A percentile compares a stretch with the other conserved stretches of the same genome.
Conservation (phyloP, 1,140 invertebrate species). For the Cydia strobilella region DNA sequence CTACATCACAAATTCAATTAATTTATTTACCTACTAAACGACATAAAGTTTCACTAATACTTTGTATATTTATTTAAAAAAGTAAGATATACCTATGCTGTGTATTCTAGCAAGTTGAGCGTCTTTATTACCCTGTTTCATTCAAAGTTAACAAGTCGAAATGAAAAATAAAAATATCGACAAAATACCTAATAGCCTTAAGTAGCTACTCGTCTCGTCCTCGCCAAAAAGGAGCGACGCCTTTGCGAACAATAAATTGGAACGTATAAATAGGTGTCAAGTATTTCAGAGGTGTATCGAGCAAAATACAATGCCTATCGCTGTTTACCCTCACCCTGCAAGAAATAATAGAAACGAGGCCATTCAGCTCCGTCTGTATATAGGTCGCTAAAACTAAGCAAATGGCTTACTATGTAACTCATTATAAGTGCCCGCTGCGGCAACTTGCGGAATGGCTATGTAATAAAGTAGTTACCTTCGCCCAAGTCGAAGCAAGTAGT, state of each 20-base stretch:
- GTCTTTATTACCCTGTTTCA: neutral
- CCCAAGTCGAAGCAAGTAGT: conserved; percentile 47
- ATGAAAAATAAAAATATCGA: conserved; percentile 3
- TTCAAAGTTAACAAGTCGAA: conserved; percentile 4
- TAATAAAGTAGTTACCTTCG: conserved; percentile 51
- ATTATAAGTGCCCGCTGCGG: conserved; percentile 26
- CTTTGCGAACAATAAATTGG: conserved; percentile 38
- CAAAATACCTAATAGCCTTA: neutral
- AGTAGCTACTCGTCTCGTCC: conserved; percentile 12
- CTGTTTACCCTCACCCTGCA: conserved; percentile 20
- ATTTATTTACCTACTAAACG: too few species aligned
- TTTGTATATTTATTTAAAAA: too few species aligned
- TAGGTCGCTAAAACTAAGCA: conserved; percentile 51
- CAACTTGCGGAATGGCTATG: conserved; percentile 54
- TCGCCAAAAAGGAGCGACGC: conserved; percentile 9
- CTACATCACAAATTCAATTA: too few species aligned
- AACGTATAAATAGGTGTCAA: conserved; percentile 39
- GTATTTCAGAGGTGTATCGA: conserved; percentile 21
- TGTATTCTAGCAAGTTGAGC: neutral
- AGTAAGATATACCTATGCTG: too few species aligned
- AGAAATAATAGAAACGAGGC: conserved; percentile 39
- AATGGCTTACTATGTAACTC: conserved; percentile 9
- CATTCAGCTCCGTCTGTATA: conserved; percentile 50
- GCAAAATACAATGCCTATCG: conserved; percentile 13
- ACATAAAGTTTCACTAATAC: too few species aligned